phyloP scores from a whole-genome alignment of 2,113 vertebrate species.

The Corydoras maculifer region DNA sequence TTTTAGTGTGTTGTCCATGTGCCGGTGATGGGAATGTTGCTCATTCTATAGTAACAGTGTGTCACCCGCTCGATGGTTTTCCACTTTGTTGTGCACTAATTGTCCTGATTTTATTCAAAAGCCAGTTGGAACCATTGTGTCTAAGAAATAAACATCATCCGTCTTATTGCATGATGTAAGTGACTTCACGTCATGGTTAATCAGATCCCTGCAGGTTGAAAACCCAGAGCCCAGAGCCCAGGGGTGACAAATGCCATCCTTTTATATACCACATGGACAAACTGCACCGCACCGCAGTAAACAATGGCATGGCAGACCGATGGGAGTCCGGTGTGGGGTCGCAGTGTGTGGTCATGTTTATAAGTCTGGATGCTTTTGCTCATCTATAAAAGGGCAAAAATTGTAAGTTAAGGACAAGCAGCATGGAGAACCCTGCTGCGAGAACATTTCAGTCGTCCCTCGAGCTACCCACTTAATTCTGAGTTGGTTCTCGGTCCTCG shows the following conservation, averaged over 20 bases:
- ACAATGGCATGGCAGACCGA: slow-evolving; percentile 20
- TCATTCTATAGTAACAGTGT: too few relatives aligned
- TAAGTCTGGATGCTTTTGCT: background rate
- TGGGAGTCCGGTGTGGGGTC: background rate
- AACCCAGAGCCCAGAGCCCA: slow-evolving; percentile 9
- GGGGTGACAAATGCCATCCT: background rate
- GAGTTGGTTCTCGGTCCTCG: slow-evolving; percentile 16
- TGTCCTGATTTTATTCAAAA: too few relatives aligned
- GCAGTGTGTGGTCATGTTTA: slow-evolving; percentile 8
- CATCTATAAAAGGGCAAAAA: background rate
- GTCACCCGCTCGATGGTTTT: too few relatives aligned
- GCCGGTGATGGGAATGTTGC: background rate
- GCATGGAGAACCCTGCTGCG: background rate
- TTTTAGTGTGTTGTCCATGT: background rate
- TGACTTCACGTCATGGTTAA: slow-evolving; percentile 23
- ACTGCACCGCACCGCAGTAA: background rate
- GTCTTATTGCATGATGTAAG: slow-evolving; percentile 12
- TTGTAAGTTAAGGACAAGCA: background rate
- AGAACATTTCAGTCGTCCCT: slow-evolving; percentile 9
- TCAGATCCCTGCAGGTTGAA: slow-evolving; percentile 13
- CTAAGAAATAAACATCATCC: slow-evolving; percentile 18
- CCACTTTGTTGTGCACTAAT: too few relatives aligned
- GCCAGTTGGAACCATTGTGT: background rate
- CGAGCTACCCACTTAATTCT: slow-evolving; percentile 16
- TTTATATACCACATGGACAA: slow-evolving; percentile 8